phyloP scores from a whole-genome alignment of 1,140 invertebrate genomes.

The Lepidurus arcticus region DNA sequence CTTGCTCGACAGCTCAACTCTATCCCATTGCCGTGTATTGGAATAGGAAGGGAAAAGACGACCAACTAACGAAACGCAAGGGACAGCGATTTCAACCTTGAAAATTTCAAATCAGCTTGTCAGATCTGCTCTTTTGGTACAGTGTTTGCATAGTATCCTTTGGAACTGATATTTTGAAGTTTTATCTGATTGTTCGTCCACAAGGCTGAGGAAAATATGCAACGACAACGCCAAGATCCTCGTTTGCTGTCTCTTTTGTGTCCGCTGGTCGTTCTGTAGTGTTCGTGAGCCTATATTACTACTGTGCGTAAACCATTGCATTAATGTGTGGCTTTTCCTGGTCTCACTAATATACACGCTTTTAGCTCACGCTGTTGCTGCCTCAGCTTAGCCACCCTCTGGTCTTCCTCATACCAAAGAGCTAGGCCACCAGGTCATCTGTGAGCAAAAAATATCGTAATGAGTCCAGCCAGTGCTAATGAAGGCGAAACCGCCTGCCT shows the following conservation, averaged over 20 bases:
- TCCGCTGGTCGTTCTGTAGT: neutral
- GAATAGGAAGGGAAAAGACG: neutral
- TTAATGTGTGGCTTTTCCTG: neutral
- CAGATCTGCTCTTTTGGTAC: no score
- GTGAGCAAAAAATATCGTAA: constrained; percentile 12
- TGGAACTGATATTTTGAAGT: no score
- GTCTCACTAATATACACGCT: neutral
- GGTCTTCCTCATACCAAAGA: constrained; percentile 19
- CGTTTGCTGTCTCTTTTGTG: neutral
- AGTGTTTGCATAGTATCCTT: no score
- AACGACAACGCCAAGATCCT: no score
- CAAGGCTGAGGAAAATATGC: no score
- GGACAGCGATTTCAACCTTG: neutral
- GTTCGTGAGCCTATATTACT: neutral
- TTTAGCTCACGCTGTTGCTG: neutral
- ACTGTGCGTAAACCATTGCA: neutral
- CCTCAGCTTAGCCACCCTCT: neutral
- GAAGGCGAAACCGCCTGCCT: neutral
- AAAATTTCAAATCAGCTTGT: neutral
- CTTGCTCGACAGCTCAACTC: neutral
- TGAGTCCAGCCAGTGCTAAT: neutral
- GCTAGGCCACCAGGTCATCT: constrained; percentile 7
- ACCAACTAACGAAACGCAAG: neutral
- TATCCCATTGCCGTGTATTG: neutral
- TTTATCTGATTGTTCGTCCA: no score